Conservation (phyloP, 2,797 vertebrate species). For the Champsocephalus gunnari region DNA sequence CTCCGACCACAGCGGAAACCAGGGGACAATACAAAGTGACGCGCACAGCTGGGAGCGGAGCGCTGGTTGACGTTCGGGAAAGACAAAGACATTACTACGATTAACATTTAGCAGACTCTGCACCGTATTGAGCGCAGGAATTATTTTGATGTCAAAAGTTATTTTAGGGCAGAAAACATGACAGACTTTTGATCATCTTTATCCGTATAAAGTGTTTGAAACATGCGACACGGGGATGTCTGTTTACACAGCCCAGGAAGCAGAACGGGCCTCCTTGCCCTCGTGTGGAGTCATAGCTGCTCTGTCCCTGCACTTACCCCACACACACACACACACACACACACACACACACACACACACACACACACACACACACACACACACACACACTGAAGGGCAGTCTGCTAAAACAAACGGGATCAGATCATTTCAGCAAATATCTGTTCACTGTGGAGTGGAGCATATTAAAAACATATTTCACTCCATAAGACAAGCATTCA, state of each 20-base stretch:
- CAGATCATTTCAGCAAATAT: slow-evolving; percentile 9
- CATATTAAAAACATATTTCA: slow-evolving; percentile 41
- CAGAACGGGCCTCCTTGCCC: slow-evolving; percentile 8
- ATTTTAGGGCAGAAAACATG: not conserved
- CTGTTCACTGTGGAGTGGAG: not conserved
- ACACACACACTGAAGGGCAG: slow-evolving; percentile 40
- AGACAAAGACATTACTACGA: not conserved
- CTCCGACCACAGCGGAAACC: too few species aligned
- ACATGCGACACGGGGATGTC: not conserved
- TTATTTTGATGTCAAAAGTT: not conserved
- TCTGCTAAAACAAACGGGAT: slow-evolving; percentile 37
- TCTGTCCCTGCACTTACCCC: slow-evolving; percentile 36
- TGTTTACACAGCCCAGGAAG: slow-evolving; percentile 7
- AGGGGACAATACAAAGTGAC: too few species aligned
- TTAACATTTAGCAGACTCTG: too few species aligned
- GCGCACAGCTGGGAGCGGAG: too few species aligned
- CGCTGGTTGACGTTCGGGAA: too few species aligned
- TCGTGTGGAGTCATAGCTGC: slow-evolving; percentile 9
- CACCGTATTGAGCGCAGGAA: not conserved
- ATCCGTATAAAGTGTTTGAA: not conserved
- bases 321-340: too few species aligned
- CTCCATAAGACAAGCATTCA: slow-evolving; percentile 49
- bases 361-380: slow-evolving; percentile 8
- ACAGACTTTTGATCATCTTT: too few species aligned
- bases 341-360: slow-evolving; percentile 27